phyloP scores from a whole-genome alignment of 2,888 invertebrate genomes.

The Drosophila nr. medialis region DNA sequence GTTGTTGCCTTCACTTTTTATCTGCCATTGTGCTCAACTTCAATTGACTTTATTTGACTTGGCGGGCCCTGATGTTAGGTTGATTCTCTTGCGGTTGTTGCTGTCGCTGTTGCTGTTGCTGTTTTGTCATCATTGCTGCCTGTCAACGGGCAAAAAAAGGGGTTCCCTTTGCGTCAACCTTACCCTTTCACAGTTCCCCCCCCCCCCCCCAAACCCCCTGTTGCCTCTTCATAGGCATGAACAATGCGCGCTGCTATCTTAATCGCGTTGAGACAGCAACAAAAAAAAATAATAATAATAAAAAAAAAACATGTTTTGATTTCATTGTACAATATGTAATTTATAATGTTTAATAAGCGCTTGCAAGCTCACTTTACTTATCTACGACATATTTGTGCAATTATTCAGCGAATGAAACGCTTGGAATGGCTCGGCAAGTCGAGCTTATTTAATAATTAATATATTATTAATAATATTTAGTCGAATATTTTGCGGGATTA shows the following conservation, averaged over 20 bases:
- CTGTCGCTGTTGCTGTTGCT: not conserved
- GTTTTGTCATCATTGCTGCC: slow-evolving; percentile 41
- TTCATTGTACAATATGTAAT: slow-evolving; percentile 66
- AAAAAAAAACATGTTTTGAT: slow-evolving; percentile 49
- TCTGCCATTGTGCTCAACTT: slow-evolving; percentile 58
- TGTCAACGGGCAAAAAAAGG: slow-evolving; percentile 30
- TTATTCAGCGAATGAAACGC: slow-evolving; percentile 1
- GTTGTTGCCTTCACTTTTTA: slow-evolving; percentile 51
- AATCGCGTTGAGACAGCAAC: slow-evolving; percentile 39
- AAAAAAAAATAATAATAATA: not conserved
- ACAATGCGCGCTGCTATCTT: slow-evolving; percentile 67
- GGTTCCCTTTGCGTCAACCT: slow-evolving; percentile 36
- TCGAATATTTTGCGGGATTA: not conserved
- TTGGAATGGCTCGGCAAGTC: slow-evolving; percentile 6
- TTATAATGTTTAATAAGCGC: slow-evolving; percentile 70
- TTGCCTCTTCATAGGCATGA: slow-evolving; percentile 15
- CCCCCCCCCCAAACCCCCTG: not conserved
- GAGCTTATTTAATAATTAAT: not conserved
- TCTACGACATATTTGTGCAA: slow-evolving; percentile 11
- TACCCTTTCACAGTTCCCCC: not conserved
- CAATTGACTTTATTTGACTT: slow-evolving; percentile 75
- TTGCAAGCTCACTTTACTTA: slow-evolving; percentile 31
- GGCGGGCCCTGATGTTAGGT: slow-evolving; percentile 50
- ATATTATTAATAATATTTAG: not conserved
- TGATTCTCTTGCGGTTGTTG: slow-evolving; percentile 13